A percentile compares a stretch with the other conserved stretches of the same genome.
Conservation (phyloP, 2,888 invertebrate genomes). For the Parnassius mnemosyne region DNA sequence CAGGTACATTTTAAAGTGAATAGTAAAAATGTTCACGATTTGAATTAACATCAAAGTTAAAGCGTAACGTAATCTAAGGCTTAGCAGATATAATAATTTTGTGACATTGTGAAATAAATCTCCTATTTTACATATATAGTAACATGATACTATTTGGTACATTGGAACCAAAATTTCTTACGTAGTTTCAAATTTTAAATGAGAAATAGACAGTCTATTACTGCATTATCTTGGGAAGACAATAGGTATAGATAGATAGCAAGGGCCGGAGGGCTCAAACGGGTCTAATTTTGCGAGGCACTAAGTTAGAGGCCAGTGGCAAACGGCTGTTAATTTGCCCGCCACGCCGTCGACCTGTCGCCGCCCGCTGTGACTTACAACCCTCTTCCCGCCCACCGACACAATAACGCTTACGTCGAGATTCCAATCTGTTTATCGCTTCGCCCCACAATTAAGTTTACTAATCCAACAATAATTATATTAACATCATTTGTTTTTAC, state of each 20-base stretch:
- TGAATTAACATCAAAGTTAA: neutral
- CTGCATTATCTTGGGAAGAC: constrained; percentile 49
- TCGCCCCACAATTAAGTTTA: constrained; percentile 33
- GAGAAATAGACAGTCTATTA: constrained; percentile 55
- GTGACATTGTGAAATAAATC: neutral
- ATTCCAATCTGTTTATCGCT: constrained; percentile 53
- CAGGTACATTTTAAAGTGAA: too few relatives aligned
- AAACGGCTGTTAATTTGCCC: constrained; percentile 76
- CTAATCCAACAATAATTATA: constrained; percentile 40
- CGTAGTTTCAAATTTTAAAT: constrained; percentile 42
- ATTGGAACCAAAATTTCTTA: too few relatives aligned
- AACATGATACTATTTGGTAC: neutral
- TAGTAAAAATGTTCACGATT: neutral
- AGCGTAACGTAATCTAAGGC: neutral
- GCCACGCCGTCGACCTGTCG: constrained; percentile 66
- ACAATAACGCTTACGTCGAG: constrained; percentile 51
- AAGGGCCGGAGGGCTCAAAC: constrained; percentile 65
- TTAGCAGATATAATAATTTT: neutral
- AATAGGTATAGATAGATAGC: constrained; percentile 36
- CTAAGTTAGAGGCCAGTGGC: constrained; percentile 74
- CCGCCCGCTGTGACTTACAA: constrained; percentile 75
- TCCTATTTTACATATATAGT: neutral
- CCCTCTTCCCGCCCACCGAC: constrained; percentile 35
- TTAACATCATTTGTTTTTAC: constrained; percentile 35
- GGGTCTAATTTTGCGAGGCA: constrained; percentile 78